Percentiles rank a stretch among this genome's conserved stretches.
These are phyloP conservation scores for Crepidodera aurea DNA, from an alignment of 2,888 invertebrate genomes.

Conservation along the genomic window DNA sequence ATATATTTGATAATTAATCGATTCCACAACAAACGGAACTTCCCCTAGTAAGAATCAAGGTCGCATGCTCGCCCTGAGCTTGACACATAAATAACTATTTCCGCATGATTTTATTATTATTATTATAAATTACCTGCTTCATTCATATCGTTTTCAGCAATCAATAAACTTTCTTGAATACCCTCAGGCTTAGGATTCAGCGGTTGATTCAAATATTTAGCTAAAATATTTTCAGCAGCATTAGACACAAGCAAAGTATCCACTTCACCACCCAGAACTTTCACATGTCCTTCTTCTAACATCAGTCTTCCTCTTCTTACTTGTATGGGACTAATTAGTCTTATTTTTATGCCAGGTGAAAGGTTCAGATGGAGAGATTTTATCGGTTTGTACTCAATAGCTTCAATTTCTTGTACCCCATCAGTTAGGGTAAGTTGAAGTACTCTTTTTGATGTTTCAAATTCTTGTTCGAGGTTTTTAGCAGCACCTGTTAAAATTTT, in stretches of 20 bases:
- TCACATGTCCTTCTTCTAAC: constrained; percentile 68
- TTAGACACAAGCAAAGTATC: constrained; percentile 68
- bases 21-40: too few relatives aligned
- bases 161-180: constrained; percentile 47
- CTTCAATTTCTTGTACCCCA: constrained; percentile 74
- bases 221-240: constrained; percentile 69
- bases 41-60: too few relatives aligned
- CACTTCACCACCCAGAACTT: constrained; percentile 77
- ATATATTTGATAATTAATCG: too few relatives aligned
- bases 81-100: too few relatives aligned
- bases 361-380: constrained; percentile 66
- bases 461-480: constrained; percentile 65
- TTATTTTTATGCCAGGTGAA: constrained; percentile 70
- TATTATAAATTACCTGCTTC: constrained; percentile 9
- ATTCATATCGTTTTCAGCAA: constrained; percentile 25
- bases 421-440: constrained; percentile 77
- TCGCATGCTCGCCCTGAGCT: too few relatives aligned
- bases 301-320: constrained; percentile 75
- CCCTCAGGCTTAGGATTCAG: constrained; percentile 61
- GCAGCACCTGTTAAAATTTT: constrained; percentile 54
- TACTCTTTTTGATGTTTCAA: constrained; percentile 69
- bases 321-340: constrained; percentile 74
- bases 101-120: too few relatives aligned
- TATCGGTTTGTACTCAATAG: constrained; percentile 75
- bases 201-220: constrained; percentile 66